Evolutionary conservation across 1,140 invertebrate species (phyloP).

Genomic region (Drosophila hydei): DNA sequence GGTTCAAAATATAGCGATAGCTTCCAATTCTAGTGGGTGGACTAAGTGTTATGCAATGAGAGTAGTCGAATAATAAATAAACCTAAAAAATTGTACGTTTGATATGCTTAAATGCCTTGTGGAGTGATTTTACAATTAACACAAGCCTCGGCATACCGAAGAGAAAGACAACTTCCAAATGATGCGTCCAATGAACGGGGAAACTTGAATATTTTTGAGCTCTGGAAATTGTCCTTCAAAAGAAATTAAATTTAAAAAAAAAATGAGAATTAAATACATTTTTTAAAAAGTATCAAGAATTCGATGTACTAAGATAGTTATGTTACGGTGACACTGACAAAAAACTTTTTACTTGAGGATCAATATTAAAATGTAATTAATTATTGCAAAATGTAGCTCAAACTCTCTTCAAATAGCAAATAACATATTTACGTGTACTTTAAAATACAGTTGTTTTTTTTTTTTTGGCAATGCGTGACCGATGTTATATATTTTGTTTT

Average conservation of each 20-base stretch:
- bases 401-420: slow-evolving; percentile 44
- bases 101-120: slow-evolving; percentile 25
- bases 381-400: slow-evolving; percentile 44
- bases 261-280: slow-evolving; percentile 1
- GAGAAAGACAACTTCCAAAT: slow-evolving; percentile 15
- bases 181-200: background rate
- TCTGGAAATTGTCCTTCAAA: slow-evolving; percentile 13
- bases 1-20: slow-evolving; percentile 24
- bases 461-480: slow-evolving; percentile 74
- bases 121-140: slow-evolving; percentile 16
- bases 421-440: slow-evolving; percentile 44
- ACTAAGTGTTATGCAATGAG: slow-evolving; percentile 39
- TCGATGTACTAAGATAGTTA: slow-evolving; percentile 25
- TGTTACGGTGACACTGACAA: slow-evolving; percentile 55
- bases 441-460: slow-evolving; percentile 26
- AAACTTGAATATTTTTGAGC: background rate
- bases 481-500: slow-evolving; percentile 58
- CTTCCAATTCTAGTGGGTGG: slow-evolving; percentile 25
- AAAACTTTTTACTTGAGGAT: slow-evolving; percentile 41
- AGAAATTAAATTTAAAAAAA: background rate
- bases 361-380: slow-evolving; percentile 36
- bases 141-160: slow-evolving; percentile 57
- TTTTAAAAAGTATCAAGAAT: slow-evolving; percentile 10
- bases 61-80: slow-evolving; percentile 13
- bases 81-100: slow-evolving; percentile 17